These are phyloP conservation scores for Plectrocnemia conspersa DNA, from an alignment of 1,140 invertebrate genomes.

Conservation along the genomic window DNA sequence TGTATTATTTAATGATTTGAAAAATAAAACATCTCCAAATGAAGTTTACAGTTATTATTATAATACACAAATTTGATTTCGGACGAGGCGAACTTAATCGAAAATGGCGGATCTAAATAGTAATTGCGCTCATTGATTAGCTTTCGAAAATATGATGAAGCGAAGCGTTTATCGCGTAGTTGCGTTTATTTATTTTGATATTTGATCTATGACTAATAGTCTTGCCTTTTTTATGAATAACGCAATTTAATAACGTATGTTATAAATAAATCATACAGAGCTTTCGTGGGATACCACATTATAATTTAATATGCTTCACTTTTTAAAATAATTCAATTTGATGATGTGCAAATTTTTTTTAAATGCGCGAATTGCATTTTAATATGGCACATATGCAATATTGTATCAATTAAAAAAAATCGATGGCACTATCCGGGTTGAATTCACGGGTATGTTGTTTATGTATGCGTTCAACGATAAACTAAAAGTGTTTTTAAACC, in stretches of 20 bases:
- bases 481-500: neutral
- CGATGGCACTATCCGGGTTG: constrained; percentile 13
- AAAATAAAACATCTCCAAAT: constrained; percentile 6
- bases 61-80: constrained; percentile 20
- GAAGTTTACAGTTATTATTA: constrained; percentile 21
- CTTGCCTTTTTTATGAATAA: no score
- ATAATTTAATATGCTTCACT: no score
- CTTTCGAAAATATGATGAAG: constrained; percentile 21
- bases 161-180: constrained; percentile 20
- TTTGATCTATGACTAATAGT: no score
- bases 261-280: no score
- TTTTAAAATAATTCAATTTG: no score
- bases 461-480: neutral
- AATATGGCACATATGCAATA: no score
- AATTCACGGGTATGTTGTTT: constrained; percentile 14
- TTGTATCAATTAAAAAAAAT: neutral
- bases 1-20: neutral
- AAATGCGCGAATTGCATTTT: no score
- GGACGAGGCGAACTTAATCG: constrained; percentile 11
- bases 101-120: constrained; percentile 19
- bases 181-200: no score
- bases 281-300: no score
- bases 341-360: no score
- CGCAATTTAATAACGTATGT: no score
- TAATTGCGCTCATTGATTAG: constrained; percentile 22